Evolutionary conservation across 2,888 invertebrate species (phyloP).

Genomic region (Hemithea aestivaria): DNA sequence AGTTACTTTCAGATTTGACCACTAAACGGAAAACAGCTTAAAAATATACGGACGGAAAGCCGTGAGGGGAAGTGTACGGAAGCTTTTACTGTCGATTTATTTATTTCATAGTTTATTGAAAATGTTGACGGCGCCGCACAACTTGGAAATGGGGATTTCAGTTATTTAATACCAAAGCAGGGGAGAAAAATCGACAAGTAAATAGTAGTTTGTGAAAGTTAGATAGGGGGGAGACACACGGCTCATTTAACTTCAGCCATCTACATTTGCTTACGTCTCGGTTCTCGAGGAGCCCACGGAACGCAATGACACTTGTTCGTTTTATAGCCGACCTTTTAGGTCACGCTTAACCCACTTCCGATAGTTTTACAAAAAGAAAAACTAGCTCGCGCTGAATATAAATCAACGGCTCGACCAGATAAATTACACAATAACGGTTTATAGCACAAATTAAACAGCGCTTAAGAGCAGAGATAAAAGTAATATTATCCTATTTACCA

Average conservation of each 20-base stretch:
- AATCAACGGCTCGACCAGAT: not conserved
- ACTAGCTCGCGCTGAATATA: not conserved
- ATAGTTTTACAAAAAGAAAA: slow-evolving; percentile 11
- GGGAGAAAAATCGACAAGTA: slow-evolving; percentile 43
- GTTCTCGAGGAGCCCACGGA: slow-evolving; percentile 45
- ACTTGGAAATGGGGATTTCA: slow-evolving; percentile 37
- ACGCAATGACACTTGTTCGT: slow-evolving; percentile 59
- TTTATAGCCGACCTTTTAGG: slow-evolving; percentile 57
- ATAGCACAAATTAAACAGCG: not conserved
- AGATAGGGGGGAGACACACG: slow-evolving; percentile 47
- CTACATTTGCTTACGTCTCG: slow-evolving; percentile 62
- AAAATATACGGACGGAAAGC: slow-evolving; percentile 5
- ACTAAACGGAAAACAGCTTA: slow-evolving; percentile 3
- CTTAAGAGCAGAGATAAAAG: too few relatives aligned
- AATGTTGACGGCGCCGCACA: slow-evolving; percentile 26
- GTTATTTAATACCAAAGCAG: slow-evolving; percentile 44
- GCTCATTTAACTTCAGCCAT: slow-evolving; percentile 63
- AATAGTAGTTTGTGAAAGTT: slow-evolving; percentile 50
- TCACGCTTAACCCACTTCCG: slow-evolving; percentile 44
- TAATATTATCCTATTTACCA: not conserved
- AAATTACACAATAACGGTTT: not conserved
- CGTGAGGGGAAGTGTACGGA: slow-evolving; percentile 4
- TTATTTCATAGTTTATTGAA: slow-evolving; percentile 26
- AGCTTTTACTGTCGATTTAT: slow-evolving; percentile 13
- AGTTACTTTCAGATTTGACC: slow-evolving; percentile 2